Evolutionary conservation across 2,888 invertebrate species (phyloP), one percentile per base, ranked within the genome.

Genomic region (Scaptomyza polygonia): DNA sequence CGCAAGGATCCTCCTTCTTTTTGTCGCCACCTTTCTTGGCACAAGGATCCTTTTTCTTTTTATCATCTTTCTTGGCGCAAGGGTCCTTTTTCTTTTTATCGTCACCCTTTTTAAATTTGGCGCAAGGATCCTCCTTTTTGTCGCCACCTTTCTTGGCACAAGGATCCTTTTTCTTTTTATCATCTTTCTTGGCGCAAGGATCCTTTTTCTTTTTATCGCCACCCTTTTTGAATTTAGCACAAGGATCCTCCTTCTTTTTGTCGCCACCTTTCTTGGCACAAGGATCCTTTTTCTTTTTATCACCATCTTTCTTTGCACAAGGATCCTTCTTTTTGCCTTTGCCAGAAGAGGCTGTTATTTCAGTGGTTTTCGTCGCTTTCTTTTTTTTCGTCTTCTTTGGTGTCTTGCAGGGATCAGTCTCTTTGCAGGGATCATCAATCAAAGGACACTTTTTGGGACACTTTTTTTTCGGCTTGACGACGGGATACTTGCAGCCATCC

Each of bases 401-500:
- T 0, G 47, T 49, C 42, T 67, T 77, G 34, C 85, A 82, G 4
- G 63, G 62, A 12, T 67, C 52, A 25, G 25, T 25, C 8, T 80
- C 64, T 12, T 85, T 78, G 55, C 84, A 86, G 0, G 76, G 80
- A 42, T 89, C 86, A 4, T 69, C 77, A 6, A 65, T 12, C 2
- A 65, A 44, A 0, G 78, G 77, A 40, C 83, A 84, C 6, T 70
- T 77, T 12, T 86, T 86, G 0, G 72, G 68, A 16, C 83, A 84
- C 32, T 84, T 84, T 32, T 83, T 83, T 6, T 87, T 84, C 1
- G 62, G 63, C 25, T 88, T 88, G 3, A 84, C 14, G 3, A 84
- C 39, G 0, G 81, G 86, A 40, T 77, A 4, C 39, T 84, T 84
- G 67, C 83, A 84, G 1, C 88, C 88, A 27, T 84, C 83, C 11